Evolutionary conservation across 2,888 invertebrate species (phyloP).

Genomic region (Erannis defoliaria): DNA sequence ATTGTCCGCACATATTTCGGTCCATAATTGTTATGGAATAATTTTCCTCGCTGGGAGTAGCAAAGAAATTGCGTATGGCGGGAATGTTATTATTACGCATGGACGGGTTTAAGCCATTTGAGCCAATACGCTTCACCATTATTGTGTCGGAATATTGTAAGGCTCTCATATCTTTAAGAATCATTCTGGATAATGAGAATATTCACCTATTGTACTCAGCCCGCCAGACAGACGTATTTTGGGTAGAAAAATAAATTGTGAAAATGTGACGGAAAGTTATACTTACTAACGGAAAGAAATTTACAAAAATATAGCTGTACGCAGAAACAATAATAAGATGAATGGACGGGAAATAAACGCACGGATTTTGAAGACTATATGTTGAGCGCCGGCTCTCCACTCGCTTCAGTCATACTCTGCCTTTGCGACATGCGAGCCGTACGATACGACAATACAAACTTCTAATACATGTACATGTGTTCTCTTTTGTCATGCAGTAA

Average conservation of each 20-base stretch:
- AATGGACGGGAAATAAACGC: too few relatives aligned
- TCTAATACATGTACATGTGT: too few relatives aligned
- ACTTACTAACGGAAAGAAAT: not conserved
- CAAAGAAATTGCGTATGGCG: slow-evolving; percentile 44
- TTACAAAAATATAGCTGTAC: not conserved
- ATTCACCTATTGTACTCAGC: slow-evolving; percentile 20
- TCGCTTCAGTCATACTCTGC: too few relatives aligned
- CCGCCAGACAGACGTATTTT: slow-evolving; percentile 1
- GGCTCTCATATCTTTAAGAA: slow-evolving; percentile 17
- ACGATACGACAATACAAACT: too few relatives aligned
- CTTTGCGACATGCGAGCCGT: too few relatives aligned
- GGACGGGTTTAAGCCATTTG: slow-evolving; percentile 47
- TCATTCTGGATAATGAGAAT: slow-evolving; percentile 21
- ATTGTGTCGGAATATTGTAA: slow-evolving; percentile 35
- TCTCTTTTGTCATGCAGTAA: too few relatives aligned
- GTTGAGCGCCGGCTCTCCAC: too few relatives aligned
- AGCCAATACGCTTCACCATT: slow-evolving; percentile 46
- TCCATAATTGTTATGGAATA: slow-evolving; percentile 24
- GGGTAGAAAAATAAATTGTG: not conserved
- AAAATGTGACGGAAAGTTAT: slow-evolving; percentile 4
- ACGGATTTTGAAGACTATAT: too few relatives aligned
- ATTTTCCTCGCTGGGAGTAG: slow-evolving; percentile 29
- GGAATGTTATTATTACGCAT: slow-evolving; percentile 49
- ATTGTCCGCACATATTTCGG: slow-evolving; percentile 12
- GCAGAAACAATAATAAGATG: too few relatives aligned